Evolutionary conservation across 2,797 vertebrate genomes (phyloP).

Genomic region (Sebastes diaconus): DNA sequence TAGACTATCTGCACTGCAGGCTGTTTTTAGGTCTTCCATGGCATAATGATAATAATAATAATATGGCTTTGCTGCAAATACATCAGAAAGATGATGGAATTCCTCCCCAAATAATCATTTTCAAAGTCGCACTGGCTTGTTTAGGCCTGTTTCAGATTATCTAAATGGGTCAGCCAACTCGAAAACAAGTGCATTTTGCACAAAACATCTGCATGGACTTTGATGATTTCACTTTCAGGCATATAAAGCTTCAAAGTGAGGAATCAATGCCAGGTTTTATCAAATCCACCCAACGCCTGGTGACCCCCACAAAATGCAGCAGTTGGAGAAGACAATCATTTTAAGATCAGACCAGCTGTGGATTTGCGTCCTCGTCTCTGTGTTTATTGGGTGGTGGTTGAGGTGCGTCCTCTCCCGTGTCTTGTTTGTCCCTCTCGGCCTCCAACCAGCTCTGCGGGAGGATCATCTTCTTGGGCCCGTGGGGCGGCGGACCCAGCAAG

Average conservation of each 20-base stretch:
- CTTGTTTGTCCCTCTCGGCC: conserved; percentile 91
- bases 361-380: conserved; percentile 69
- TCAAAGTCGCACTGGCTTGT: not conserved
- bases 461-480: conserved; percentile 96
- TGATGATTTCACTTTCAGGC: not conserved
- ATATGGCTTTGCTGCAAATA: not conserved
- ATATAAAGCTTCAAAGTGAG: conserved; percentile 12
- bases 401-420: conserved; percentile 86
- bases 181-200: conserved; percentile 12
- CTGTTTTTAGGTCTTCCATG: not conserved
- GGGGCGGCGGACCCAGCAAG: conserved; percentile 89
- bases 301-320: not conserved
- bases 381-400: conserved; percentile 72
- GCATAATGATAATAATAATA: not conserved
- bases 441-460: conserved; percentile 94
- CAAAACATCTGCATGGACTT: not conserved
- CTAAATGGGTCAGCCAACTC: not conserved
- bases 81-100: not conserved
- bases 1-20: not conserved
- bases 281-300: not conserved
- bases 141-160: not conserved
- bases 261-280: not conserved
- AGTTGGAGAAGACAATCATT: not conserved
- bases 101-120: not conserved
- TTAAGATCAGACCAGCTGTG: conserved; percentile 69